Evolutionary conservation across 2,888 invertebrate genomes (phyloP).

Genomic region (Caradrina clavipalpis): DNA sequence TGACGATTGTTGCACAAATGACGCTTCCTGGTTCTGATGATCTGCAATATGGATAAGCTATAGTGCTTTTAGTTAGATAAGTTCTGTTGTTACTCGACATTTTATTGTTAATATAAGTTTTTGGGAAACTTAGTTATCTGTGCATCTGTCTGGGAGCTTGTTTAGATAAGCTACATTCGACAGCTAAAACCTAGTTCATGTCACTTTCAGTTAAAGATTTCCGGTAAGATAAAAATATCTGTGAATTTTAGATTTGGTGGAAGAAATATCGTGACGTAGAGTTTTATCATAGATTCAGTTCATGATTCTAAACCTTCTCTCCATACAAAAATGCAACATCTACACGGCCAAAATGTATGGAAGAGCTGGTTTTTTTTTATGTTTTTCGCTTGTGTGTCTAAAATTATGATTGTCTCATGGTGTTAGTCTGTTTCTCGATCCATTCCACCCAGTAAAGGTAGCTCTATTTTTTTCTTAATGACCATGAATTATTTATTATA

Average conservation of each 20-base stretch:
- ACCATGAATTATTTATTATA: too few species aligned
- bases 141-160: conserved; percentile 21
- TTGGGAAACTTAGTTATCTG: conserved; percentile 27
- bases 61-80: conserved; percentile 26
- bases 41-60: conserved; percentile 47
- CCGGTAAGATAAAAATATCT: not conserved
- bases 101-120: conserved; percentile 13
- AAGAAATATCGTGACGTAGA: too few species aligned
- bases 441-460: too few species aligned
- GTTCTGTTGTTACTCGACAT: conserved; percentile 5
- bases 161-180: not conserved
- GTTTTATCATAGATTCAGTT: too few species aligned
- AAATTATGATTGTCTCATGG: too few species aligned
- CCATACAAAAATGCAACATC: too few species aligned
- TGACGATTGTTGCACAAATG: conserved; percentile 62
- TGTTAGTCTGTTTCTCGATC: too few species aligned
- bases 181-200: not conserved
- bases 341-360: too few species aligned
- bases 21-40: conserved; percentile 65
- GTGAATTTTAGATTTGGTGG: not conserved
- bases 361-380: too few species aligned
- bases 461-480: too few species aligned
- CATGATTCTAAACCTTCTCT: too few species aligned
- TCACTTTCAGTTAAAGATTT: conserved; percentile 1
- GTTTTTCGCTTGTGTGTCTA: too few species aligned